A percentile compares a stretch with the other conserved stretches of the same genome.
Conservation (phyloP, 2,797 vertebrate species). For the Staurois parvus region DNA sequence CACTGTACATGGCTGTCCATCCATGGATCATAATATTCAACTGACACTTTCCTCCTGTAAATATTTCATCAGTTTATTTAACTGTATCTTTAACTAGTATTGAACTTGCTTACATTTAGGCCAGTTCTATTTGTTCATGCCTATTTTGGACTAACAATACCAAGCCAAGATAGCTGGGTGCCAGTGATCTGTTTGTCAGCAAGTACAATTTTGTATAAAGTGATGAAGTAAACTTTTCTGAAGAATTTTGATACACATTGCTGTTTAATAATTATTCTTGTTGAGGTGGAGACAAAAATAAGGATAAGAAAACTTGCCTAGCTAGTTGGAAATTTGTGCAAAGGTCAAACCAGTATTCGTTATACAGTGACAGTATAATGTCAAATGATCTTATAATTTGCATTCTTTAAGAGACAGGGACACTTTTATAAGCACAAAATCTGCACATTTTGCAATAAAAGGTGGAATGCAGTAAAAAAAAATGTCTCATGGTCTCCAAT, state of each 20-base stretch:
- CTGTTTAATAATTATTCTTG: constrained; percentile 72
- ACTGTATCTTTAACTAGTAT: too few relatives aligned
- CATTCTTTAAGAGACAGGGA: constrained; percentile 6
- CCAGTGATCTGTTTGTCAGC: too few relatives aligned
- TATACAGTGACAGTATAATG: constrained; percentile 1
- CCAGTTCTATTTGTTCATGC: too few relatives aligned
- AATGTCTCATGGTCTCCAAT: neutral
- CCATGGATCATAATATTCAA: too few relatives aligned
- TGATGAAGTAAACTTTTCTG: neutral
- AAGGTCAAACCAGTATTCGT: constrained; percentile 70
- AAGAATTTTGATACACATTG: constrained; percentile 16
- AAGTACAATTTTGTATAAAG: neutral
- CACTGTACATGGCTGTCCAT: too few relatives aligned
- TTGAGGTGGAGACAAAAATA: constrained; percentile 35
- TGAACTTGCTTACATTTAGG: too few relatives aligned
- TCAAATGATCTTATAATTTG: constrained; percentile 12
- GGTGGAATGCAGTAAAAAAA: neutral
- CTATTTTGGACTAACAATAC: too few relatives aligned
- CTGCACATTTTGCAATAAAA: constrained; percentile 8
- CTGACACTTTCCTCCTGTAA: too few relatives aligned
- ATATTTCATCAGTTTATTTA: too few relatives aligned
- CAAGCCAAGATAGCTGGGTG: too few relatives aligned
- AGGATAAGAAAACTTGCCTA: constrained; percentile 62
- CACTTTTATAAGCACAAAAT: constrained; percentile 10
- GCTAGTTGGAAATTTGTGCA: constrained; percentile 67